Evolutionary conservation across 2,888 invertebrate species (phyloP).

Genomic region (Yponomeuta plumbellus): DNA sequence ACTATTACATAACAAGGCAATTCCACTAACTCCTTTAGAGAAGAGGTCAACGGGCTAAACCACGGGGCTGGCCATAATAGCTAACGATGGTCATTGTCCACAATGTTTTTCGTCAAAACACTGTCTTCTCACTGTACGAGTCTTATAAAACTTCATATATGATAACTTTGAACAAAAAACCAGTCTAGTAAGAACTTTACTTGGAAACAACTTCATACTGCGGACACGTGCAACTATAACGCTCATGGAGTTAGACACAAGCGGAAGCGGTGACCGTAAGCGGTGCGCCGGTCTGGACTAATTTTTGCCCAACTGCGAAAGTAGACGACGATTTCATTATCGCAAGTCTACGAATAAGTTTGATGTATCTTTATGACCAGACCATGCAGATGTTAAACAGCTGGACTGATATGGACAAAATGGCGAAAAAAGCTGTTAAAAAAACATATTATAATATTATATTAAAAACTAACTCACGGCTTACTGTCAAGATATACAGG

Average conservation of each 20-base stretch:
- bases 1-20: conserved; percentile 34
- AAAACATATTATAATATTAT: too few relatives aligned
- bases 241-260: neutral
- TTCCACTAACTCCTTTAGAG: conserved; percentile 31
- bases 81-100: conserved; percentile 60
- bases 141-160: neutral
- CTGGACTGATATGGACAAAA: too few relatives aligned
- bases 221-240: neutral
- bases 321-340: too few relatives aligned
- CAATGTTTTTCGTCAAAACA: conserved; percentile 27
- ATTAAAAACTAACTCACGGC: too few relatives aligned
- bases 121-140: conserved; percentile 17
- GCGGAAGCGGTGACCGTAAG: neutral
- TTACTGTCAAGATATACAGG: too few relatives aligned
- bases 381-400: too few relatives aligned
- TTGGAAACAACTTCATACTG: conserved; percentile 16
- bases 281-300: too few relatives aligned
- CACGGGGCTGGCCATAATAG: conserved; percentile 26
- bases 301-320: too few relatives aligned
- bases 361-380: too few relatives aligned
- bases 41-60: conserved; percentile 38
- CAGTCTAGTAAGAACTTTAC: conserved; percentile 20
- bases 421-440: too few relatives aligned
- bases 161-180: conserved; percentile 18
- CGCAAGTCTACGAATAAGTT: too few relatives aligned